Base-by-base conservation (phyloP, 2,113 vertebrate genomes). In the Pygathrix nemaeus region DNA sequence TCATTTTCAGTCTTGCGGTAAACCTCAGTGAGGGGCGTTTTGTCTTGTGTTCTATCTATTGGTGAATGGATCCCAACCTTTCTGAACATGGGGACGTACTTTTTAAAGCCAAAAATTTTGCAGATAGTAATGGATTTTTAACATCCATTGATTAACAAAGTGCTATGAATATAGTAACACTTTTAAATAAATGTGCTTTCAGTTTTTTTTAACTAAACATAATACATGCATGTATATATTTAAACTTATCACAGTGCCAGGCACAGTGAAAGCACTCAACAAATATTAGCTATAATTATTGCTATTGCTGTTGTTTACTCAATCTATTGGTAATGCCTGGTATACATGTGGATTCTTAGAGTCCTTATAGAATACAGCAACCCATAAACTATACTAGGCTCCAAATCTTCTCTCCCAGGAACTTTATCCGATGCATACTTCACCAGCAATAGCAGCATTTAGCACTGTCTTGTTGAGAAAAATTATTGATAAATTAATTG, bases 121-220 rank as follows among this genome's bases (percentile, higher is more conserved):
- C 8, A 83, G n/a, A 82, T 55, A 90, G 6, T 78, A 82, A 82
- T 70, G 40, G 18, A 78, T 90, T 90, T 90, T 93, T 21, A 79
- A 83, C 43, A 88, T 82, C 55, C 7, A 72, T 38, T 72, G 38
- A 55, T 40, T 70, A 32, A 83, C 72, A 79, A 87, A 85, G 11
- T 20, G 52, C 38, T 80, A 43, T 80, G 18, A 78, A 80, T 38
- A 72, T 0, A 61, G 10, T 68, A 96, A 75, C 6, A 61, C 25
- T 93, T 80, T 78, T 48, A 90, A 89, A 83, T 96, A 73, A 25
- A 57, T 66, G 57, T 84, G 1, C 30, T 64, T 40, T 81, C 84
- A 18, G 1, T 52, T 97, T 72, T 97, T 97, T 82, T 93, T n/a
- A 57, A 93, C 38, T 48, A 83, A 91, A 73, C 18, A 91, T 13